Evolutionary conservation across 2,797 vertebrate genomes (phyloP).

Genomic region (Fistularia tabacaria): DNA sequence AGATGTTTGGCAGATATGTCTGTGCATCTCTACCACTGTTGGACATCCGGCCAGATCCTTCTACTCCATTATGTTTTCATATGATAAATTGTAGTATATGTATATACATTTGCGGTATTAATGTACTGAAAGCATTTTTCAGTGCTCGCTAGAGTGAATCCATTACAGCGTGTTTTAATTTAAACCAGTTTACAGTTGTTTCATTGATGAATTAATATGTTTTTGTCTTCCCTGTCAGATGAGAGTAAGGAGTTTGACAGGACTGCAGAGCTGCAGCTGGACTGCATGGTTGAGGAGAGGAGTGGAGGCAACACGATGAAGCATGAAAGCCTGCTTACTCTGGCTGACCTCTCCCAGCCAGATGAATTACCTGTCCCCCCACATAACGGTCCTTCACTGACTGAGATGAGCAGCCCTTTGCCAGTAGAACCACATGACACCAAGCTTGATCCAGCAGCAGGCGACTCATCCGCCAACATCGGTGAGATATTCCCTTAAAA

Average conservation of each 20-base stretch:
- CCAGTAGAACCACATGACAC: slow-evolving; percentile 65
- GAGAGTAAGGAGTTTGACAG: slow-evolving; percentile 71
- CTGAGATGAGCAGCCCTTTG: slow-evolving; percentile 64
- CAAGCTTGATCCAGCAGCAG: slow-evolving; percentile 65
- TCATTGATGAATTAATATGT: background rate
- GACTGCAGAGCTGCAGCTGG: slow-evolving; percentile 68
- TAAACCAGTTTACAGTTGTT: too few species aligned
- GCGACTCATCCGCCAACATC: slow-evolving; percentile 53
- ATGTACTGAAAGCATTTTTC: too few species aligned
- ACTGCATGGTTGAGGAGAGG: slow-evolving; percentile 66
- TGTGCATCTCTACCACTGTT: too few species aligned
- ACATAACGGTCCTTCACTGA: slow-evolving; percentile 56
- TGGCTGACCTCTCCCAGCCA: slow-evolving; percentile 59
- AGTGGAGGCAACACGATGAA: slow-evolving; percentile 61
- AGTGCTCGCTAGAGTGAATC: too few species aligned
- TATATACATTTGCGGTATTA: too few species aligned
- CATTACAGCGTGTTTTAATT: too few species aligned
- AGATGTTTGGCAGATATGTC: too few species aligned
- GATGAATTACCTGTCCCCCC: slow-evolving; percentile 42
- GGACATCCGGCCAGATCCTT: too few species aligned
- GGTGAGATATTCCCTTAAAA: slow-evolving; percentile 34
- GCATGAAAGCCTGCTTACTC: slow-evolving; percentile 57
- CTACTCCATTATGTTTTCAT: too few species aligned
- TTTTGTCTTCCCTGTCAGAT: slow-evolving; percentile 48
- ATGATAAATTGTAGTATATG: too few species aligned